Percentiles rank a stretch among this genome's conserved stretches.
Conservation (phyloP, 2,113 vertebrate genomes). For the Python bivittatus region DNA sequence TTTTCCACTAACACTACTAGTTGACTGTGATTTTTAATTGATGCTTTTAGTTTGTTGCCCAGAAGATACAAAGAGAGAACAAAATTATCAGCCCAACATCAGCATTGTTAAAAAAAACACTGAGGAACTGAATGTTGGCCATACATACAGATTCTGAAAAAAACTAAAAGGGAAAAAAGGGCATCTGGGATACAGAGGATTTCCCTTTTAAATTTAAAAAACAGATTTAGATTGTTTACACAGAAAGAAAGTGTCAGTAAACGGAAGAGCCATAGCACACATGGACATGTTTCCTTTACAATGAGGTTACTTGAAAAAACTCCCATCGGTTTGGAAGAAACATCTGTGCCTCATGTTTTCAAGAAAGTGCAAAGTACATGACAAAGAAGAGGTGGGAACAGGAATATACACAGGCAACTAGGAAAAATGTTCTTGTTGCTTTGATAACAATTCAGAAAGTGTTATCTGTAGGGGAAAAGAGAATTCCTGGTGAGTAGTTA, state of each 20-base stretch:
- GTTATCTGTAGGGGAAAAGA: background rate
- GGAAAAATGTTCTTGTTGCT: slow-evolving; percentile 32
- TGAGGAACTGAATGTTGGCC: slow-evolving; percentile 65
- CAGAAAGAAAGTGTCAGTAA: slow-evolving; percentile 73
- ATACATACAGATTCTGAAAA: slow-evolving; percentile 66
- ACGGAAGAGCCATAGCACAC: slow-evolving; percentile 62
- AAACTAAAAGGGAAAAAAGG: slow-evolving; percentile 56
- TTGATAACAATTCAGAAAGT: slow-evolving; percentile 49
- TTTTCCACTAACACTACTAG: slow-evolving; percentile 58
- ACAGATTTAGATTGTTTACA: slow-evolving; percentile 76
- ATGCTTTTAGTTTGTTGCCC: too few relatives aligned
- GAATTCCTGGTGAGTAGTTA: background rate
- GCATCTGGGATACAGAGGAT: slow-evolving; percentile 70
- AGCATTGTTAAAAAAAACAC: slow-evolving; percentile 67
- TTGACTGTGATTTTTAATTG: too few relatives aligned
- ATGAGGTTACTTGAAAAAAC: slow-evolving; percentile 71
- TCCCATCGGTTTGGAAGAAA: slow-evolving; percentile 65
- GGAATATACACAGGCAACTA: slow-evolving; percentile 56
- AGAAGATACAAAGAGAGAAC: background rate
- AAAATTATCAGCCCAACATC: slow-evolving; percentile 68
- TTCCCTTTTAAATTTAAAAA: slow-evolving; percentile 67
- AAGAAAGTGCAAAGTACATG: slow-evolving; percentile 68
- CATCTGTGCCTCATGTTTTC: slow-evolving; percentile 73
- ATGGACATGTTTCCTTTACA: slow-evolving; percentile 73
- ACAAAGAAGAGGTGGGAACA: slow-evolving; percentile 61